A percentile compares a stretch with the other conserved stretches of the same genome.
Conservation (phyloP, 2,888 invertebrate genomes). For the Euzophera pinguis region DNA sequence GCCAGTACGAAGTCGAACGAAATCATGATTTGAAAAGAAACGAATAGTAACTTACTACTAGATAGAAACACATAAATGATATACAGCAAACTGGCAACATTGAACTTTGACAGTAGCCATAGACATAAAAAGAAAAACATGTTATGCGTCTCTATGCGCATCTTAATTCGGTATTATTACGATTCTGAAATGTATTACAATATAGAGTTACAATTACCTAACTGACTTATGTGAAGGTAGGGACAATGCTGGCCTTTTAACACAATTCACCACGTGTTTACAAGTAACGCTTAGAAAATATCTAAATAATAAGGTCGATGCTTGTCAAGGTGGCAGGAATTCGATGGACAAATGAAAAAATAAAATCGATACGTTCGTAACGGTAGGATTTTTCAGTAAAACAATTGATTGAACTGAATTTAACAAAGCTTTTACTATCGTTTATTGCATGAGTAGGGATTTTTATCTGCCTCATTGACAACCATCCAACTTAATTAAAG, state of each 20-base stretch:
- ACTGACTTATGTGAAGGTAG: slow-evolving; percentile 37
- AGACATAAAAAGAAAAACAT: background rate
- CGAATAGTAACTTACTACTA: slow-evolving; percentile 3
- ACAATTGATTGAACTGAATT: too few species aligned
- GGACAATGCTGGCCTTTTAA: slow-evolving; percentile 55
- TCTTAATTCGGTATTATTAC: slow-evolving; percentile 43
- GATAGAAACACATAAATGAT: background rate
- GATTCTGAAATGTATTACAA: slow-evolving; percentile 33
- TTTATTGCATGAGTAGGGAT: too few species aligned
- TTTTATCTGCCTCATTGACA: too few species aligned
- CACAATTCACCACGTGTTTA: background rate
- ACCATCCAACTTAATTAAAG: too few species aligned
- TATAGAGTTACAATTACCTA: slow-evolving; percentile 37
- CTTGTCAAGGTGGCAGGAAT: background rate
- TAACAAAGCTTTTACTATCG: too few species aligned
- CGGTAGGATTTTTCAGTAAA: too few species aligned
- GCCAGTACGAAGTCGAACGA: background rate
- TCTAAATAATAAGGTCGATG: slow-evolving; percentile 11
- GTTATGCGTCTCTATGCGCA: background rate
- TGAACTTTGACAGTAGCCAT: background rate
- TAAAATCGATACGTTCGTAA: too few species aligned
- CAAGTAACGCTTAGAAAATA: slow-evolving; percentile 11
- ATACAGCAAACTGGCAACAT: slow-evolving; percentile 5
- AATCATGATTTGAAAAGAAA: background rate
- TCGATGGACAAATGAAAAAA: background rate